Percentiles rank a stretch among this genome's conserved stretches.
Conservation (phyloP, 2,113 vertebrate species). For the Calypte anna region DNA sequence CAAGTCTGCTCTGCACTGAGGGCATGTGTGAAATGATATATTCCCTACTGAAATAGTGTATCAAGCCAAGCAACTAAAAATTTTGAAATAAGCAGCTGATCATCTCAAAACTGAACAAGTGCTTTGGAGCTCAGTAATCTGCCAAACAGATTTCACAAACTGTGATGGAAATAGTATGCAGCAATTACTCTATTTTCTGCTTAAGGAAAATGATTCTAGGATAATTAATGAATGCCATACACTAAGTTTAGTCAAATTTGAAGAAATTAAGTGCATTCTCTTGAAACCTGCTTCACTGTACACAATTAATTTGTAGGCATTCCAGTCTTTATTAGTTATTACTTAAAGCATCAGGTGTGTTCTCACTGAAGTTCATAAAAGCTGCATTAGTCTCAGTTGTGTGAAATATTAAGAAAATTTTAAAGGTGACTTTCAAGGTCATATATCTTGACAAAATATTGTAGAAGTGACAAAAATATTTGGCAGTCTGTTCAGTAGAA, state of each 20-base stretch:
- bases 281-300: neutral
- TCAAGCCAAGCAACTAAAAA: neutral
- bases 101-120: neutral
- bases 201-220: neutral
- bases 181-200: neutral
- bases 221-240: neutral
- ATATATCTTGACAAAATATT: slow-evolving; percentile 67
- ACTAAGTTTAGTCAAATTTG: neutral
- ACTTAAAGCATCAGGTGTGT: slow-evolving; percentile 26
- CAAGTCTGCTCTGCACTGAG: neutral
- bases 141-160: slow-evolving; percentile 17
- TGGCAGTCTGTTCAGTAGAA: slow-evolving; percentile 55
- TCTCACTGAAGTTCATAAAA: slow-evolving; percentile 37
- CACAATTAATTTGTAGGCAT: neutral
- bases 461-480: slow-evolving; percentile 65
- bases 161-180: neutral
- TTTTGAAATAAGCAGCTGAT: neutral
- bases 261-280: neutral
- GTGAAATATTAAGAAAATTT: slow-evolving; percentile 56
- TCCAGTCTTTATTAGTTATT: neutral
- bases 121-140: slow-evolving; percentile 14
- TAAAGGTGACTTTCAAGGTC: slow-evolving; percentile 53
- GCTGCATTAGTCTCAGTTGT: slow-evolving; percentile 18
- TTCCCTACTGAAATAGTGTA: neutral
- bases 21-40: neutral